Evolutionary conservation across 2,113 vertebrate species (phyloP), one percentile per base, ranked within the genome.

Genomic region (Alligator sinensis): DNA sequence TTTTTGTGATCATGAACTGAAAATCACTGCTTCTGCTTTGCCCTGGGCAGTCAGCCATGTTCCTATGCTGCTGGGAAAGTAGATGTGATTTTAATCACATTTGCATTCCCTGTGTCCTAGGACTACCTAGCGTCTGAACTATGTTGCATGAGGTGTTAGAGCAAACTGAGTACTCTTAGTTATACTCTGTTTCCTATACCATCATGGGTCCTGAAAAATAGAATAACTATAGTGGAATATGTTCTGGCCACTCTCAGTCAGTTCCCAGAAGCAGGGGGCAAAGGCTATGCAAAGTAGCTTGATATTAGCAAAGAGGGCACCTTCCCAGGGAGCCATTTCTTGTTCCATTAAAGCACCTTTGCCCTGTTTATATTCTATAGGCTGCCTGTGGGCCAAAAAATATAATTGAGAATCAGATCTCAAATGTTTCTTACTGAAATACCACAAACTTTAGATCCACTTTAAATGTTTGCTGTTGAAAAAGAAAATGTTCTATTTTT

Each of bases 101-200:
- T 9, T 64, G 70, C 7, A 4, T 28, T 64, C 27, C 27, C 63
- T 64, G 28, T 64, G 13, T 64, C n/a, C 74, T 15, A 57, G 82
- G 7, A 38, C 16, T 87, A 78, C 10, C 0, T 1, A 18, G 61
- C 64, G 28, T 17, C 55, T 86, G n/a, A 17, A 78, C 54, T 11
- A 80, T 75, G 9, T 47, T 47, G 47, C 47, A 47, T 47, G 47
- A 47, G 47, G 47, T 47, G 11, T 55, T 58, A 16, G 74, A 91
- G 24, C 10, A 74, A 1, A 0, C 2, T 64, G 21, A 55, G 1
- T 0, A 0, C 38, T 77, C 59, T 7, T 4, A 54, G 74, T 77
- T 5, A 11, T 89, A 77, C 38, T 38, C 14, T 91, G 61, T 7
- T 18, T 70, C 74, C 24, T 63, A 68, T 21, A 77, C 21, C 24